These are phyloP conservation scores for Miltochrista miniata DNA, from an alignment of 2,888 invertebrate species.

Conservation along the genomic window DNA sequence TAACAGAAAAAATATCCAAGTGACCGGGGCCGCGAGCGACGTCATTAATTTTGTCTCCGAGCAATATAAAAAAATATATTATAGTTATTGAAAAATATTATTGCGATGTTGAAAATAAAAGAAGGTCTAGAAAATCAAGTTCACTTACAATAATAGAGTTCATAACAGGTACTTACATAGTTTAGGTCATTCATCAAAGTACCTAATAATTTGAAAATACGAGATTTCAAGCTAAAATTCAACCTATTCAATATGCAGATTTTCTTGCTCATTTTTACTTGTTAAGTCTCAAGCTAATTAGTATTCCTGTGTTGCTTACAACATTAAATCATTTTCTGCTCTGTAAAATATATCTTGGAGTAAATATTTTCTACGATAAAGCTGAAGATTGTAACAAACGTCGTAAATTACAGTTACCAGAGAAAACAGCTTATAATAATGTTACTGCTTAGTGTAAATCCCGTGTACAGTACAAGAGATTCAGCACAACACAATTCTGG, in stretches of 20 bases:
- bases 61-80: no score
- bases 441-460: conserved; percentile 1
- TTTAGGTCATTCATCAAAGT: no score
- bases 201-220: no score
- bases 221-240: conserved; percentile 7
- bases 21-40: no score
- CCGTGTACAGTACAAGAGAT: not conserved
- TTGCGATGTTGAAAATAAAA: no score
- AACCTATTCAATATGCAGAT: conserved; percentile 17
- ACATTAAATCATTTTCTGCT: conserved; percentile 38
- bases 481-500: no score
- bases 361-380: conserved; percentile 33
- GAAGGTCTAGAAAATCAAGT: no score
- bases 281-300: conserved; percentile 28
- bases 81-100: no score
- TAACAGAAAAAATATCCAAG: no score
- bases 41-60: no score
- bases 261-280: conserved; percentile 27
- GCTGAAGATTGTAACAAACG: conserved; percentile 11
- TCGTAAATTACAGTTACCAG: conserved; percentile 10
- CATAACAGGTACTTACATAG: no score
- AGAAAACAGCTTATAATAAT: conserved; percentile 9
- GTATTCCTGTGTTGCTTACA: conserved; percentile 28
- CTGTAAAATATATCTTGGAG: conserved; percentile 36
- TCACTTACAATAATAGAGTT: no score